phyloP scores from a whole-genome alignment of 2,797 vertebrate species.

The Pogoniulus pusillus region DNA sequence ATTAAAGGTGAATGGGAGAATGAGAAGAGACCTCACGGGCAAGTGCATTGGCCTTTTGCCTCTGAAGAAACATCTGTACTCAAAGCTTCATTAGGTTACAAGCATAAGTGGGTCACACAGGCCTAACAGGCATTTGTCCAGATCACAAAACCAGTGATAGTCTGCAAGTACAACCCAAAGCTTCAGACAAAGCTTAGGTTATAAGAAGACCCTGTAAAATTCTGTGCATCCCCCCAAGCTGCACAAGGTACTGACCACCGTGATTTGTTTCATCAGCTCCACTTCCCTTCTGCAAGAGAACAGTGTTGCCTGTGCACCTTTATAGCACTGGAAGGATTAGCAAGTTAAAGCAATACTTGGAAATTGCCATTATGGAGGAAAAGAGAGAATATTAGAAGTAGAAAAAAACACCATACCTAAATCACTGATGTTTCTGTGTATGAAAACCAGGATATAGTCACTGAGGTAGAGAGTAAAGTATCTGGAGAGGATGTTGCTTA shows the following conservation, averaged over 20 bases:
- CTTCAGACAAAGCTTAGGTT: background rate
- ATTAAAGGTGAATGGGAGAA: constrained; percentile 46
- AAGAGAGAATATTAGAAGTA: background rate
- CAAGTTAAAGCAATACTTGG: background rate
- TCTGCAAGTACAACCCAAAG: background rate
- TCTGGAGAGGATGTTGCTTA: background rate
- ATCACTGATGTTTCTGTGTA: background rate
- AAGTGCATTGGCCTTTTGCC: constrained; percentile 6
- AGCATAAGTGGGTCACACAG: background rate
- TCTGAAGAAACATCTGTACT: constrained; percentile 30
- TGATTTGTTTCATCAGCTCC: background rate
- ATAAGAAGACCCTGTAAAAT: background rate
- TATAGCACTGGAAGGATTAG: background rate
- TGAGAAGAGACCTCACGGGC: constrained; percentile 5
- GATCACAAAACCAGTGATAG: background rate
- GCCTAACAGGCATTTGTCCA: constrained; percentile 13
- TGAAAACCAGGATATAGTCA: background rate
- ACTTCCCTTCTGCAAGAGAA: background rate
- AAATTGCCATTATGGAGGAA: background rate
- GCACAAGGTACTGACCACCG: background rate
- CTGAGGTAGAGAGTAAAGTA: background rate
- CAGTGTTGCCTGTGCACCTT: background rate
- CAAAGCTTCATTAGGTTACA: constrained; percentile 47
- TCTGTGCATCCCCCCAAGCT: background rate
- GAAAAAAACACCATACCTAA: background rate